Evolutionary conservation across 1,140 invertebrate genomes (phyloP).

Genomic region (Bradysia coprophila): DNA sequence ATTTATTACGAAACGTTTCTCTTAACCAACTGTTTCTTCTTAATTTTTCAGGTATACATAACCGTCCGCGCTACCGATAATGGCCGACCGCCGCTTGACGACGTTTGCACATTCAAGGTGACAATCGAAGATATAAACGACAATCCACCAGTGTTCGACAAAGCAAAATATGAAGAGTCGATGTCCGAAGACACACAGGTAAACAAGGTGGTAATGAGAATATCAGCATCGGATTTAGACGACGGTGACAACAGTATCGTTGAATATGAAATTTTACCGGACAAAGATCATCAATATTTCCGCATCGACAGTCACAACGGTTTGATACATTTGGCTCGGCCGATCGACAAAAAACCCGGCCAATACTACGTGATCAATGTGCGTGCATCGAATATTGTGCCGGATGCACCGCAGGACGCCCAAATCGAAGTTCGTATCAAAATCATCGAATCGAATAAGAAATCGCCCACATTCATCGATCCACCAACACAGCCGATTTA

Average conservation of each 20-base stretch:
- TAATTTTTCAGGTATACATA: conserved; percentile 12
- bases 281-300: conserved; percentile 49
- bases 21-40: no score
- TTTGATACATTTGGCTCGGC: conserved; percentile 53
- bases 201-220: conserved; percentile 56
- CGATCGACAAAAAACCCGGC: conserved; percentile 34
- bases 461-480: conserved; percentile 54
- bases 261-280: conserved; percentile 37
- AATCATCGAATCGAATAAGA: conserved; percentile 74
- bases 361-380: conserved; percentile 54
- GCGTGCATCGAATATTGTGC: conserved; percentile 55
- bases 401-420: conserved; percentile 31
- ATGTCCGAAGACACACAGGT: conserved; percentile 21
- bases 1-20: no score
- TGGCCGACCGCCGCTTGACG: conserved; percentile 62
- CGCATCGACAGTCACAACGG: conserved; percentile 56
- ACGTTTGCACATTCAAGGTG: conserved; percentile 75
- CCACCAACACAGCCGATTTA: conserved; percentile 35
- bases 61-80: conserved; percentile 71
- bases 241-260: conserved; percentile 70
- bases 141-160: conserved; percentile 70
- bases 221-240: conserved; percentile 75
- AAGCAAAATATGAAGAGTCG: conserved; percentile 36
- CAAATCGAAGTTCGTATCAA: conserved; percentile 58
- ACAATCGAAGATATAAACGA: conserved; percentile 77